These are phyloP conservation scores for Oceanodroma leucorhoa DNA, from an alignment of 2,797 vertebrate species.

Conservation along the genomic window DNA sequence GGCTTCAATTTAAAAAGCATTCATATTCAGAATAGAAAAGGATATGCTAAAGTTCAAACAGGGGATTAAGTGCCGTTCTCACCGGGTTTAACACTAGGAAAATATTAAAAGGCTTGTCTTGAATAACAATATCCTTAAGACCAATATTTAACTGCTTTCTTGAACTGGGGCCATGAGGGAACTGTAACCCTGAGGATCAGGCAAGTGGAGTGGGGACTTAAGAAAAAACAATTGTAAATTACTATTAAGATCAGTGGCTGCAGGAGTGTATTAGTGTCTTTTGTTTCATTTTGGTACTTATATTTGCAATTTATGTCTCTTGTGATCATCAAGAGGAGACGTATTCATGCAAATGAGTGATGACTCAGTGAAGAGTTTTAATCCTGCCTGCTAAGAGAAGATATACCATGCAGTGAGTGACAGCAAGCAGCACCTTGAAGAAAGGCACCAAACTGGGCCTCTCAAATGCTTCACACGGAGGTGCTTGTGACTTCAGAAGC, in stretches of 20 bases:
- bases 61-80: not conserved
- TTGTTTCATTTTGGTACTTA: not conserved
- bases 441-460: not conserved
- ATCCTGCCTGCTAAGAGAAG: not conserved
- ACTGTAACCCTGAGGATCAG: not conserved
- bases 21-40: not conserved
- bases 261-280: not conserved
- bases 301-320: not conserved
- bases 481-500: not conserved
- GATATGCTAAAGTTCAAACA: not conserved
- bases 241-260: not conserved
- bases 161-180: not conserved
- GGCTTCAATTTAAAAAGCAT: not conserved
- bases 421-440: not conserved
- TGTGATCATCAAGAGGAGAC: not conserved
- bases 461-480: not conserved
- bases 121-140: not conserved
- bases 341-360: not conserved
- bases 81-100: not conserved
- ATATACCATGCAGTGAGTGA: accelerated
- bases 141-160: not conserved
- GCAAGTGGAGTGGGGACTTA: not conserved
- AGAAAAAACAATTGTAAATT: not conserved
- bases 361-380: not conserved
- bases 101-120: not conserved